A percentile compares a stretch with the other conserved stretches of the same genome.
Evolutionary conservation across 2,113 vertebrate species (phyloP).

Genomic region (Oryctolagus cuniculus): mOryCun1.1 NC_091432.1:181959001-181959500

Average conservation of each 20-base stretch:
- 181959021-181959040: constrained; percentile 36
- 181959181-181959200: not conserved
- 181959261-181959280: not conserved
- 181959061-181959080: constrained; percentile 56
- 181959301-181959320: not conserved
- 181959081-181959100: constrained; percentile 34
- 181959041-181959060: not conserved
- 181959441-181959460: not conserved
- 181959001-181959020: constrained; percentile 47
- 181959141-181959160: not conserved
- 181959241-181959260: not conserved
- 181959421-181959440: not conserved
- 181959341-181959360: not conserved
- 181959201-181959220: not conserved
- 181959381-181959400: not conserved
- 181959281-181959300: not conserved
- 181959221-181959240: not conserved
- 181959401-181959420: not conserved
- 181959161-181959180: not conserved
- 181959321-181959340: not conserved
- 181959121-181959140: constrained; percentile 19
- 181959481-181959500: not conserved
- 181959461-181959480: not conserved
- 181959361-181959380: not conserved
- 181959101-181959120: constrained; percentile 48